Evolutionary conservation across 2,888 invertebrate species (phyloP).

Genomic region (Drymonia ruficornis): DNA sequence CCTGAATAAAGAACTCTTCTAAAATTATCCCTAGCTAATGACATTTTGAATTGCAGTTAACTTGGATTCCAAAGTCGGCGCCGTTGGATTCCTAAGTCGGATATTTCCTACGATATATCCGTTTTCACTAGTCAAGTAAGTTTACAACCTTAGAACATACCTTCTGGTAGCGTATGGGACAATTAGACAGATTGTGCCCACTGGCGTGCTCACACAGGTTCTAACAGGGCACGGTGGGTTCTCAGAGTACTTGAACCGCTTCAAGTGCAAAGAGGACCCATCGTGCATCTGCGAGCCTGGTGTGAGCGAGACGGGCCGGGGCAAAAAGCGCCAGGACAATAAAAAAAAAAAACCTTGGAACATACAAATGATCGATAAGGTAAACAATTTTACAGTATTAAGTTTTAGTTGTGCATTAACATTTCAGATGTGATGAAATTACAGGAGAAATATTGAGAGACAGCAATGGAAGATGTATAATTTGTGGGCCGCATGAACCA

Average conservation of each 20-base stretch:
- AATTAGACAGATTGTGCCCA: too few relatives aligned
- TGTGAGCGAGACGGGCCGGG: too few relatives aligned
- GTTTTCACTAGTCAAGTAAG: conserved; percentile 75
- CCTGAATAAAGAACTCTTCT: too few relatives aligned
- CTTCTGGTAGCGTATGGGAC: too few relatives aligned
- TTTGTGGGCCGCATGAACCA: conserved; percentile 93
- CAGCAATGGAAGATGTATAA: conserved; percentile 89
- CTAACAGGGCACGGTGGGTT: too few relatives aligned
- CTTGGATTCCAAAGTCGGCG: conserved; percentile 93
- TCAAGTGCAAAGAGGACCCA: too few relatives aligned
- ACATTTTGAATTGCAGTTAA: conserved; percentile 88
- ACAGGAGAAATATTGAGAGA: conserved; percentile 92
- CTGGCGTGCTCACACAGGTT: too few relatives aligned
- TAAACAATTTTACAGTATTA: too few relatives aligned
- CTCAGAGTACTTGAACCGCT: too few relatives aligned
- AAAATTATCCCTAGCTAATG: background rate
- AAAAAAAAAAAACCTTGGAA: too few relatives aligned
- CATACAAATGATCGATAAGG: background rate
- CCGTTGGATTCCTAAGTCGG: conserved; percentile 95
- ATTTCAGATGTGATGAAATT: conserved; percentile 86
- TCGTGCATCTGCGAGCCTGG: too few relatives aligned
- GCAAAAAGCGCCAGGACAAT: too few relatives aligned
- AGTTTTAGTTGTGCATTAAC: background rate
- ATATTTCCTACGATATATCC: conserved; percentile 79
- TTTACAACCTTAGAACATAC: conserved; percentile 12